Conservation (phyloP, 2,797 vertebrate genomes). For the Neosalanx taihuensis region DNA sequence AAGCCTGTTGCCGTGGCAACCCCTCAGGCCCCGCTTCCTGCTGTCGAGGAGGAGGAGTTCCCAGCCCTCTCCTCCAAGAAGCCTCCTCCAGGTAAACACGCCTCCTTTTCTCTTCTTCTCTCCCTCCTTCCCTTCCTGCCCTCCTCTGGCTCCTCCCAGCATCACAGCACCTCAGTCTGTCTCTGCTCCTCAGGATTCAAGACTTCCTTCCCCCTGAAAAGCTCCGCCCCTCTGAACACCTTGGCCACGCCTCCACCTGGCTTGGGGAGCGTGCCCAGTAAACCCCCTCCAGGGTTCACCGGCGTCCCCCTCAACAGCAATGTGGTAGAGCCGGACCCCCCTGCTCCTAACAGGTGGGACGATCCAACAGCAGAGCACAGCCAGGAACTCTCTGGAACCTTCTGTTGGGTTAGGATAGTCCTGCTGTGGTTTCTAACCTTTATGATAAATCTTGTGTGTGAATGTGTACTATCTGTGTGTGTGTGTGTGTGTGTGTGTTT, state of each 20-base stretch:
- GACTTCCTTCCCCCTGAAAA: conserved; percentile 75
- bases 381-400: no score
- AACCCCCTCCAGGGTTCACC: conserved; percentile 93
- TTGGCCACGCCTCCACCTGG: conserved; percentile 78
- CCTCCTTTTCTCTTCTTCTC: background rate
- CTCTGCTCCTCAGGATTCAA: conserved; percentile 80
- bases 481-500: background rate
- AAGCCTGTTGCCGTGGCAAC: conserved; percentile 47
- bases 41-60: conserved; percentile 88
- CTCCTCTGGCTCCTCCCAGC: background rate
- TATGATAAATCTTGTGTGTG: background rate
- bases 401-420: background rate
- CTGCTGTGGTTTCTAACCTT: background rate
- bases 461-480: no score
- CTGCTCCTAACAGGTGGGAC: conserved; percentile 81
- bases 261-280: conserved; percentile 76
- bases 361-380: background rate
- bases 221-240: conserved; percentile 42
- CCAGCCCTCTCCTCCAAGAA: conserved; percentile 86
- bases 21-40: conserved; percentile 52
- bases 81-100: conserved; percentile 87
- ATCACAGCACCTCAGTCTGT: background rate
- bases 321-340: conserved; percentile 70
- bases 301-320: conserved; percentile 81
- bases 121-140: background rate